These are phyloP conservation scores for Scelioninae gen. 2 DNA, from an alignment of 2,888 invertebrate genomes.

Conservation along the genomic window DNA sequence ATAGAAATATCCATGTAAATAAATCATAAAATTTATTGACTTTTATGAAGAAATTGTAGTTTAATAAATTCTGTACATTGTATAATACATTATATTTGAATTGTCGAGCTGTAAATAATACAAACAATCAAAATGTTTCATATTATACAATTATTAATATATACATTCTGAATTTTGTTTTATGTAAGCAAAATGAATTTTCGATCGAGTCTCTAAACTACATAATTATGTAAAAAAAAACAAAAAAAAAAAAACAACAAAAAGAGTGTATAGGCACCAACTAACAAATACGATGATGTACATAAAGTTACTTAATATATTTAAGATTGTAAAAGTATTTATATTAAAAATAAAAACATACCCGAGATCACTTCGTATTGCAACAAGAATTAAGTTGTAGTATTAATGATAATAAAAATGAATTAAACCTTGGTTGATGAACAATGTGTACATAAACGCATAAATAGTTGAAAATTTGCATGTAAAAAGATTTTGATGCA, in stretches of 20 bases:
- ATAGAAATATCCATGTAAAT: slow-evolving; percentile 25
- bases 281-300: slow-evolving; percentile 33
- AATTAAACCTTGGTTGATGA: slow-evolving; percentile 11
- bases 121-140: neutral
- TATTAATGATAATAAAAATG: neutral
- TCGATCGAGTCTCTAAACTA: slow-evolving; percentile 27
- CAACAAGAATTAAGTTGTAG: neutral
- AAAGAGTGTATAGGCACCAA: slow-evolving; percentile 29
- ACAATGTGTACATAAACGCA: slow-evolving; percentile 46
- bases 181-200: slow-evolving; percentile 8
- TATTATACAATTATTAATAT: neutral
- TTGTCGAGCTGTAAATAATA: slow-evolving; percentile 31
- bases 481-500: slow-evolving; percentile 32
- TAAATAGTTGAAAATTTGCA: slow-evolving; percentile 30
- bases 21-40: slow-evolving; percentile 6
- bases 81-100: slow-evolving; percentile 34
- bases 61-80: slow-evolving; percentile 22
- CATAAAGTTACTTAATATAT: slow-evolving; percentile 50
- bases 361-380: neutral
- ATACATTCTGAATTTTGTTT: neutral
- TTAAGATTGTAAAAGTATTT: slow-evolving; percentile 43
- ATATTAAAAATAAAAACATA: slow-evolving; percentile 32
- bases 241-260: neutral
- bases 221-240: neutral
- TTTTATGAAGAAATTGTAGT: slow-evolving; percentile 5